Conservation (phyloP, 1,140 invertebrate genomes). For the Arion vulgaris region DNA sequence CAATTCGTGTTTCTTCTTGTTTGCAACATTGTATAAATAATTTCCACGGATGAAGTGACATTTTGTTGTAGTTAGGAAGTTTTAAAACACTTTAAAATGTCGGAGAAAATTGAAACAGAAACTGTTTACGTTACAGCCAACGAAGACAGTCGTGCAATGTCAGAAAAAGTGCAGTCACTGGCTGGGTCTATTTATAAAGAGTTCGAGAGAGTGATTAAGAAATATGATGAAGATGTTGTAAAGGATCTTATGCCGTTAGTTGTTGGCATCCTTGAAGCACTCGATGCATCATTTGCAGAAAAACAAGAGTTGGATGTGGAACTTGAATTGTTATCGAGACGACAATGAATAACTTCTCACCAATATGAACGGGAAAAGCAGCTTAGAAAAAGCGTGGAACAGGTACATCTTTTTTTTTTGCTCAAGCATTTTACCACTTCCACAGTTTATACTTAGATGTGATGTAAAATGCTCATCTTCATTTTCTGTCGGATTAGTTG, state of each 20-base stretch:
- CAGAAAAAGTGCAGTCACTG: conserved; percentile 94
- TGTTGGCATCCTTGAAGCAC: conserved; percentile 96
- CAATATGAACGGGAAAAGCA: conserved; percentile 99
- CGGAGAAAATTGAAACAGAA: conserved; percentile 45
- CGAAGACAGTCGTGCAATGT: conserved; percentile 82
- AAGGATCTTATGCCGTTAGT: conserved; percentile 96
- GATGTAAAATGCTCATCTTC: no score
- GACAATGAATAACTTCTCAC: conserved; percentile 99
- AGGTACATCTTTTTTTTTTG: conserved; percentile 80
- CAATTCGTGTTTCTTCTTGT: no score
- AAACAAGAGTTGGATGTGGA: conserved; percentile 98
- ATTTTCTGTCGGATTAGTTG: no score
- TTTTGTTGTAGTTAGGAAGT: background rate
- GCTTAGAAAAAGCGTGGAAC: conserved; percentile 92
- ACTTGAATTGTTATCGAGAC: conserved; percentile 93
- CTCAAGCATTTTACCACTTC: background rate
- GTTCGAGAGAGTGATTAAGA: conserved; percentile 97
- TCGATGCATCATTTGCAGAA: conserved; percentile 95
- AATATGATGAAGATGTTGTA: conserved; percentile 98
- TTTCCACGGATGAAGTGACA: background rate
- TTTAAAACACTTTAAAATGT: background rate
- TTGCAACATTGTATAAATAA: no score
- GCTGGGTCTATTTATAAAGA: conserved; percentile 99
- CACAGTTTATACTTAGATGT: no score
- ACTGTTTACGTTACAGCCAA: conserved; percentile 65